Evolutionary conservation across 2,888 invertebrate species (phyloP), one percentile per base, ranked within the genome.

Genomic region (Cotesia congregata): DNA sequence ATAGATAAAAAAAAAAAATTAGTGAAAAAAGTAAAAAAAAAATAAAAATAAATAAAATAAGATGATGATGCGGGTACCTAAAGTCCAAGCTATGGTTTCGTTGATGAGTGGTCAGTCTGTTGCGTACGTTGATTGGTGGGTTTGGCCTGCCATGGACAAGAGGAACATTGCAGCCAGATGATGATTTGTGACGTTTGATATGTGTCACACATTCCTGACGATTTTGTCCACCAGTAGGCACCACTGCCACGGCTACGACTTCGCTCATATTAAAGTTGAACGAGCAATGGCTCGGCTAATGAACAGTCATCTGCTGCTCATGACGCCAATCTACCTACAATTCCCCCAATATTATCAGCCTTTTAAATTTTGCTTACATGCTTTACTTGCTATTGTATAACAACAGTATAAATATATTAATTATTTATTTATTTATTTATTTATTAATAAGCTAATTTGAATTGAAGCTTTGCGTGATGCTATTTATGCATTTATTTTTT

Each of bases 11-110:
- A 61, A 61, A 15, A 40, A 38, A 61, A 61, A 61, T 5, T 12
- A 72, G 7, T 7, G 61, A 40, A 6, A n/a, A 7, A 30, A 67
- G 62, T 20, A 20, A 40, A 64, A n/a, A 62, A 61, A 41, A 60
- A 70, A 17, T 15, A 72, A 60, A 68, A 0, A n/a, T 59, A 67
- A 65, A 64, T 30, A 69, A 59, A 59, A 70, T 72, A 59, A 68
- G 76, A 72, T 30, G 67, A 76, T 75, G 41, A 64, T 74, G 73
- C 69, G 61, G 65, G 60, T 90, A 96, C 96, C 96, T 94, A 90
- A 96, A 96, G 90, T 96, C 96, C 90, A 96, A 92, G 88, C 96
- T 96, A 87, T 96, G 93, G 91, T 97, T 96, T 89, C 96, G 93
- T 90, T 96, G 96, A 91, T 97, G 96, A 83, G 92, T 93, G 84